Base-by-base conservation (phyloP, 2,797 vertebrate genomes). In the Rhinichthys osculus region DNA sequence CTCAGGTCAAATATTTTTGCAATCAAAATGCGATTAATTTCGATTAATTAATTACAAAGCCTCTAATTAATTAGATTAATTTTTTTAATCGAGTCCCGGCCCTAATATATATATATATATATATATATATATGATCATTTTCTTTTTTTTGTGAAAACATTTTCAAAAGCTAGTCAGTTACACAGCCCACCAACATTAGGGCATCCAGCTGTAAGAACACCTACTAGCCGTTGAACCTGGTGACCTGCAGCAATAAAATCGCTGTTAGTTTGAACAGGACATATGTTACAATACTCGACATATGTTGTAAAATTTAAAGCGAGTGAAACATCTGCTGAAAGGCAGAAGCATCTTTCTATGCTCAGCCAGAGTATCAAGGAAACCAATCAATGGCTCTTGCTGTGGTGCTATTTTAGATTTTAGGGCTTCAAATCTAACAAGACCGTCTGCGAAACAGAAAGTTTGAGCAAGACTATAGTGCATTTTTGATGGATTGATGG, bases 271-370 rank as follows among this genome's bases (percentile, higher is more conserved):
- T 8, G 14, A 62, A 62, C 76, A 62, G 35, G 54, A 62, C 54
- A 77, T 54, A 27, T 17, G 35, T 27, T 62, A 62, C 54, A 40
- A 35, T 27, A 74, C 40, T 62, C 30, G 44, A 74, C 40, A 74
- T 74, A 74, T 83, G 54, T 47, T 64, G 81, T 50, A 62, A 79
- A 78, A 79, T 33, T 66, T 52, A 73, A 47, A 62, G 54, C 4
- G 19, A 35, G 52, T 44, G 17, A 73, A 73, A 64, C 70, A 64
- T 83, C 54, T 74, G 38, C 54, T 72, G 69, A 2, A 72, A 72
- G 38, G 50, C 23, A 30, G 16, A 57, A 21, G 4, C 9, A 1
- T 40, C 52, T 62, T 82, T 62, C 33, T 5, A 3, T 59, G 76
- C 52, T 74, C 19, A 66, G 30, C 4, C 30, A 66, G 9, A 83